A percentile compares a stretch with the other conserved stretches of the same genome.
These are phyloP conservation scores for Macrosoma leucophasiata DNA, from an alignment of 2,888 invertebrate species.

Conservation along the genomic window DNA sequence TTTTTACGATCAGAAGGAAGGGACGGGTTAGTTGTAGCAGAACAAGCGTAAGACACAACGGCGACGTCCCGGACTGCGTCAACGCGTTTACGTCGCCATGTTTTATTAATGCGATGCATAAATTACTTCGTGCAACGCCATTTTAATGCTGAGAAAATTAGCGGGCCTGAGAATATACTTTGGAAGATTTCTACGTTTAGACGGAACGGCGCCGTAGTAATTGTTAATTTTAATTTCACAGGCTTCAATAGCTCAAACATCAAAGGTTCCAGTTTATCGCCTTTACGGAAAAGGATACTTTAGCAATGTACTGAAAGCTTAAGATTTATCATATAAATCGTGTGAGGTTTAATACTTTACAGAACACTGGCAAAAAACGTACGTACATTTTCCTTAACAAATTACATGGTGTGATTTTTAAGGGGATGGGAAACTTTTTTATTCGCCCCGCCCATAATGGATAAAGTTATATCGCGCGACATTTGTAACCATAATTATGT, in stretches of 20 bases:
- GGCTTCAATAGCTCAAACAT: slow-evolving; percentile 12
- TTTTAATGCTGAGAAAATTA: slow-evolving; percentile 45
- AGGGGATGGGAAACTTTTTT: no score
- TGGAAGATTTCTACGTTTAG: slow-evolving; percentile 38
- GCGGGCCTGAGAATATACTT: slow-evolving; percentile 39
- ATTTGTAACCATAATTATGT: slow-evolving; percentile 24
- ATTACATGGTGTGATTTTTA: no score
- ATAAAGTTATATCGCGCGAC: slow-evolving; percentile 19
- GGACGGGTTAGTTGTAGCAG: no score
- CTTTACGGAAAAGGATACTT: no score
- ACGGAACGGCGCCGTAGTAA: slow-evolving; percentile 27
- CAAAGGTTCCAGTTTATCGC: no score
- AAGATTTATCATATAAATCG: no score
- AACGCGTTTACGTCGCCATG: slow-evolving; percentile 48
- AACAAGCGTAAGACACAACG: no score
- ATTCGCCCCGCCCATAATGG: slow-evolving; percentile 17
- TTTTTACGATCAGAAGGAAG: no score
- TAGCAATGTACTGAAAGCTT: no score
- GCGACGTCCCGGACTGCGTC: slow-evolving; percentile 32
- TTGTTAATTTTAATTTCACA: slow-evolving; percentile 34
- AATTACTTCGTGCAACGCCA: slow-evolving; percentile 50
- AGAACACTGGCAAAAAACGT: no score
- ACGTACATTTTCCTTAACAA: no score
- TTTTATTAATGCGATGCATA: slow-evolving; percentile 57
- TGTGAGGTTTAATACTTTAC: no score